Evolutionary conservation across 2,888 invertebrate genomes (phyloP).

Genomic region (Stenichneumon culpator): DNA sequence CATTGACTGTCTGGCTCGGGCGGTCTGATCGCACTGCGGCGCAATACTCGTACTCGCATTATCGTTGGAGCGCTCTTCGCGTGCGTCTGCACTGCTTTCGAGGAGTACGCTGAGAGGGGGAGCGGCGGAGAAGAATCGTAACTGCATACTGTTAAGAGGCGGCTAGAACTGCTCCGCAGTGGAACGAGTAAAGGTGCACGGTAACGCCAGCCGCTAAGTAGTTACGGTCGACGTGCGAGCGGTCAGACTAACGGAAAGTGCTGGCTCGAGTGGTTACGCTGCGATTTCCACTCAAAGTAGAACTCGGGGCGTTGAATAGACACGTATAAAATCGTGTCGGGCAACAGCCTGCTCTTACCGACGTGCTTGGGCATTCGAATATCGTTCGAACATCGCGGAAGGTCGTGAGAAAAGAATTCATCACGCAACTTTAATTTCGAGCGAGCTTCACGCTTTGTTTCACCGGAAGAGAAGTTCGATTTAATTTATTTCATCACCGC

Average conservation of each 20-base stretch:
- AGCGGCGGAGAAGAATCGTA: not conserved
- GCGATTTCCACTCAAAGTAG: constrained; percentile 13
- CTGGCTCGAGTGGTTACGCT: constrained; percentile 10
- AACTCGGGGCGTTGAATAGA: not conserved
- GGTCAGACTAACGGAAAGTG: constrained; percentile 31
- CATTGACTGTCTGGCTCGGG: constrained; percentile 37
- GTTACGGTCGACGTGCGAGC: constrained; percentile 43
- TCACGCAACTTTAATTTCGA: not conserved
- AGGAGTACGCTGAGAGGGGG: not conserved
- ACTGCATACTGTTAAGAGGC: constrained; percentile 3
- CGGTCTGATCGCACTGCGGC: constrained; percentile 22
- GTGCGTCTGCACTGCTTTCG: constrained; percentile 21
- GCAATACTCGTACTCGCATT: not conserved
- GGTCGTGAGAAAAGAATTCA: not conserved
- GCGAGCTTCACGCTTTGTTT: not conserved
- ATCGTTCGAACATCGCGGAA: not conserved
- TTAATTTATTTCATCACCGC: not conserved
- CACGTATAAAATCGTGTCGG: not conserved
- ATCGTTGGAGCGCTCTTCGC: constrained; percentile 5
- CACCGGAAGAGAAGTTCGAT: not conserved
- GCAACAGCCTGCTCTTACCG: not conserved
- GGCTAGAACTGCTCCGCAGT: not conserved
- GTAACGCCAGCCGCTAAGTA: constrained; percentile 31
- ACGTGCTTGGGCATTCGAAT: not conserved
- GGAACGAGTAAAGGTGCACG: constrained; percentile 2